Evolutionary conservation across 2,797 vertebrate species (phyloP), one percentile per base, ranked within the genome.

Genomic region (Geotrypetes seraphini): DNA sequence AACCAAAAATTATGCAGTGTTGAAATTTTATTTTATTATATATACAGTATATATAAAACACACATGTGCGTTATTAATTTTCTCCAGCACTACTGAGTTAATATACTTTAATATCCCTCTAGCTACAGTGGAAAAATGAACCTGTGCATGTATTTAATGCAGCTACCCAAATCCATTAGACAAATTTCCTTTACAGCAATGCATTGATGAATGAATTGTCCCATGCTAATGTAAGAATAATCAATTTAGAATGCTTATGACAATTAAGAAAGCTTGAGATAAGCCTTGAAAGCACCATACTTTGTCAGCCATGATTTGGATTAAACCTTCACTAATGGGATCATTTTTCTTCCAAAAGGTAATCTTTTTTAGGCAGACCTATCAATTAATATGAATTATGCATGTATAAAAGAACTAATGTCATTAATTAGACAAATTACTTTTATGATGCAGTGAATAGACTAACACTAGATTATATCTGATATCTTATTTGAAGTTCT

Each of bases 321-420:
- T 92, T 92, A 89, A 91, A 91, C 81, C 84, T 75, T 60, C 33
- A 43, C 84, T 96, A 95, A 96, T 92, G 86, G 84, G 85, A 89
- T 93, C 65, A 91, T 96, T 95, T 92, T 89, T 95, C 88, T 88
- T 80, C 71, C 77, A 60, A 87, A 90, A 92, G 85, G 81, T 86
- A 85, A n/a, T 78, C 87, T 77, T 76, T 87, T 87, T 82, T 84
- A 86, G 85, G 78, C 73, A 81, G 70, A 66, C 59, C 73, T 90
- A 91, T 95, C 91, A 92, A 88, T 96, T 94, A 96, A 92, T 92
- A 92, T 97, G 88, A 96, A 96, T 98, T 94, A 96, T 94, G 83
- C 85, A 93, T 87, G 82, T 79, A 85, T 83, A 84, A 84, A 91
- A 91, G 81, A 83, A 89, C 85, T 89, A 84, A 91, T 89, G 85